Conservation (phyloP, 92 coral and sea anemone species). For the Isaurus tuberculatus region DNA sequence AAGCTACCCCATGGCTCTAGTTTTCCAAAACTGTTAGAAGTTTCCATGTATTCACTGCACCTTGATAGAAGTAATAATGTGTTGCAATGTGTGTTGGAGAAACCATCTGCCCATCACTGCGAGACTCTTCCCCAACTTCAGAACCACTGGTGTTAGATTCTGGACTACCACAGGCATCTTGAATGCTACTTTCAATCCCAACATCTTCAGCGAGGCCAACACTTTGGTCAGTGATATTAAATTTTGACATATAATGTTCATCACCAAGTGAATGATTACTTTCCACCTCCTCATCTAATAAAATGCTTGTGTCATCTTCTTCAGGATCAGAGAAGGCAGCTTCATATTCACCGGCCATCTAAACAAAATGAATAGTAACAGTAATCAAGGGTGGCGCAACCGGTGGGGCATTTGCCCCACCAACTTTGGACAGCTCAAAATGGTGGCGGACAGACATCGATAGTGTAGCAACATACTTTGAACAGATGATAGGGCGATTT, state of each 20-base stretch:
- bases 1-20: background rate
- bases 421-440: too few relatives aligned
- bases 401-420: too few relatives aligned
- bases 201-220: background rate
- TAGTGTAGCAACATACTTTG: too few relatives aligned
- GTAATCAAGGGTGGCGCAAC: too few relatives aligned
- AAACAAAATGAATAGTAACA: background rate
- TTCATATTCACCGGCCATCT: slow-evolving; percentile 79
- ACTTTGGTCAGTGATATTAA: background rate
- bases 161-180: background rate
- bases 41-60: background rate
- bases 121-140: slow-evolving; percentile 40
- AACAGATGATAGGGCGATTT: too few relatives aligned
- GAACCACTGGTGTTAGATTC: slow-evolving; percentile 21
- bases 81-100: slow-evolving; percentile 49
- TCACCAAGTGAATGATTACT: background rate
- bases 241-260: background rate
- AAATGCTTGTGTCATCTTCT: slow-evolving; percentile 14
- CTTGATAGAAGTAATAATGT: slow-evolving; percentile 82
- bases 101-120: slow-evolving; percentile 13
- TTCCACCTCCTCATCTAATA: background rate
- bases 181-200: background rate
- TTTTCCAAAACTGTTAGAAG: background rate
- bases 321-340: slow-evolving; percentile 91
- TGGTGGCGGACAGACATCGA: too few relatives aligned